Evolutionary conservation across 2,797 vertebrate species (phyloP).

Genomic region (Clamator glandarius): DNA sequence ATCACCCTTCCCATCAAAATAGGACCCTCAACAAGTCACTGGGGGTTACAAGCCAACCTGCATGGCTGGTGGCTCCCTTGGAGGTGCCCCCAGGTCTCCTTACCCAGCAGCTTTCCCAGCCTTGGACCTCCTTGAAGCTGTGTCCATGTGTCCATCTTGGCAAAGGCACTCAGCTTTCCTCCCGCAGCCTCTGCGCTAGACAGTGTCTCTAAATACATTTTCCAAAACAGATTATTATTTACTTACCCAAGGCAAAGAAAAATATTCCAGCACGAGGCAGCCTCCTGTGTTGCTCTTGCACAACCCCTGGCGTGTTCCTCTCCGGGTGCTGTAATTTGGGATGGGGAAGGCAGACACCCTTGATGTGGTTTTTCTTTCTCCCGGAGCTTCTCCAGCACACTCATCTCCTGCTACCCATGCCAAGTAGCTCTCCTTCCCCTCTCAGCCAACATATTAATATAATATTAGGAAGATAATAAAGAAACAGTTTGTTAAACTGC

Average conservation of each 20-base stretch:
- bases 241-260: conserved; percentile 8
- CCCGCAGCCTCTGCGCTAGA: background rate
- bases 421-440: background rate
- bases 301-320: background rate
- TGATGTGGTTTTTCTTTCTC: conserved; percentile 33
- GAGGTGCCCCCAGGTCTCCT: background rate
- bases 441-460: too few relatives aligned
- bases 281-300: background rate
- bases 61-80: background rate
- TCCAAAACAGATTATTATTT: conserved; percentile 3
- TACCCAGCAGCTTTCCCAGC: background rate
- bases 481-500: background rate
- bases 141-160: fast-evolving
- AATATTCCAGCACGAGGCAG: background rate
- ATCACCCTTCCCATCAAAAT: background rate
- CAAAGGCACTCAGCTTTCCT: background rate
- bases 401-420: background rate
- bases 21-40: background rate
- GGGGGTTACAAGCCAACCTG: fast-evolving
- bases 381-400: background rate
- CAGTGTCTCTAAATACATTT: background rate
- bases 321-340: background rate
- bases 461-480: background rate
- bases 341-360: background rate
- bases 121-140: background rate